Base-by-base conservation (phyloP, 2,888 invertebrate genomes). In the Crematogaster levior region DNA sequence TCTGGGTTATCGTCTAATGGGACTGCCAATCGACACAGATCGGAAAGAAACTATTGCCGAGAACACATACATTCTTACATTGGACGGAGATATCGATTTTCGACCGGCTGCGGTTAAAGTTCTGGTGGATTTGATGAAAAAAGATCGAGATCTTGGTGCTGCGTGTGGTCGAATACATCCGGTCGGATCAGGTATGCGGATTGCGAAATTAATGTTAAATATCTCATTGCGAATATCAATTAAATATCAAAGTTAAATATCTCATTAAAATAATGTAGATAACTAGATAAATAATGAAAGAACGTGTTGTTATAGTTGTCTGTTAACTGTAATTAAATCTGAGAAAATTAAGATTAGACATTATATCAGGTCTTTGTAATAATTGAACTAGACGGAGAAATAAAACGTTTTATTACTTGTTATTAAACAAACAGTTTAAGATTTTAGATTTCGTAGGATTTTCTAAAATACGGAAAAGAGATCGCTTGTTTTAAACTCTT, bases 141-240 rank as follows among this genome's bases (percentile, higher is more conserved):
- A 97, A 87, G 97, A 98, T 92, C 96, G 95, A 90, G 96, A 92
- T 84, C 95, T 98, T 86, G 98, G 98, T 1, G 98, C 98, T 12
- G 98, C 98, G 24, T 98, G 98, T 93, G 98, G 98, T 0, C 96
- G 98, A 82, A 98, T 98, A 91, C 98, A 98, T 95, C 98, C 98
- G 0, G 96, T 98, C 66, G 98, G 98, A 46, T 88, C 84, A 83
- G 95, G 95, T 95, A 91, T 98, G 6, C 18, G 98, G 95, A 98
- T 43, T 88, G 81, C 81, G 95, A 95, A 12, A 51, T 66, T 21
- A 34, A 43, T 40, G 70, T 51, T 51, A 40, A 70, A 24, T n/a
- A 58, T 72, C 18, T 30, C 3, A 34, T 34, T n/a, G n/a, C n/a
- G n/a, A 34, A 34, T 34, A 34, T 34, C 6, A 34, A 34, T 34